Base-by-base conservation (phyloP, 2,888 invertebrate species). In the Orchesella flavescens region DNA sequence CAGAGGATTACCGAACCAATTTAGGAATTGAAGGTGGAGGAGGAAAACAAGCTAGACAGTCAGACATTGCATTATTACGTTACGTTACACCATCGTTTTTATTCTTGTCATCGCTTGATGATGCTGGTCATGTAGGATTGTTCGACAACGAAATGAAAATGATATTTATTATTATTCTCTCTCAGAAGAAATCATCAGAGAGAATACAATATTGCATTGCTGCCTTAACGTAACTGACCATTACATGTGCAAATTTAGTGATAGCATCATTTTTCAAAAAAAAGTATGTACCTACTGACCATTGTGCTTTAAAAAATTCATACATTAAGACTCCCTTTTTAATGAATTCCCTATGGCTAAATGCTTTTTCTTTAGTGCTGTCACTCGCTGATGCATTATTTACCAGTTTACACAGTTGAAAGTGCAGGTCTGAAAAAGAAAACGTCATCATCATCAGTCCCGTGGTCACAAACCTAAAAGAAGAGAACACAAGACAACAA, bases 51-150 rank as follows among this genome's bases (percentile, higher is more conserved):
- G 7, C 69, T 24, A 24, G 46, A 10, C 49, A 53, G 53, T 53
- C 53, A 15, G 53, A 34, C n/a, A n/a, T n/a, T n/a, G n/a, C n/a
- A n/a, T n/a, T n/a, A n/a, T n/a, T n/a, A n/a, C n/a, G n/a, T n/a
- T n/a, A n/a, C 34, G 34, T 34, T 34, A 34, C 34, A 34, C 3
- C 34, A 34, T 34, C 34, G 1, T 19, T 61, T 61, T 15, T 24
- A 61, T 24, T 61, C 24, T 15, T 17, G 59, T 23, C 19, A 13
- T 73, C 19, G 5, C 12, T 19, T 69, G n/a, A 19, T 68, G 23
- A 76, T 71, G 61, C 68, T 78, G 78, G 63, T 78, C 77, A 77
- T 71, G 78, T 78, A 69, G 46, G 24, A 71, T 61, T 77, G 49
- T 74, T 17, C 44, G 49, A 21, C 24, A 23, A 69, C 69, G 53